Conservation (phyloP, 2,888 invertebrate genomes). For the Lochmaea crataegi region DNA sequence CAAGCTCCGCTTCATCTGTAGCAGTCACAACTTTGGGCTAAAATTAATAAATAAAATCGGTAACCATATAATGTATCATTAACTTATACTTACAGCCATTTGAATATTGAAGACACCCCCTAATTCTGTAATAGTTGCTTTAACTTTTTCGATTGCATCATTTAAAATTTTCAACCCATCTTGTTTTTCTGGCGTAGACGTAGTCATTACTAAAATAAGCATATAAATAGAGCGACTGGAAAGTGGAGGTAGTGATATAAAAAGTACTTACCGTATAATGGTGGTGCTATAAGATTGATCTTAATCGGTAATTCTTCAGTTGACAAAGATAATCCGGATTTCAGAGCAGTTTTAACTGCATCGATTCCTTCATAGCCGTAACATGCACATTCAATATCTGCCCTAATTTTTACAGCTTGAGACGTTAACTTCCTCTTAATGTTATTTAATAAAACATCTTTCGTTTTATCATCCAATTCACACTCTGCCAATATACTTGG, state of each 20-base stretch:
- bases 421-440: conserved; percentile 96
- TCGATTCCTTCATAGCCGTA: conserved; percentile 99
- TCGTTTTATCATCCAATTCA: conserved; percentile 91
- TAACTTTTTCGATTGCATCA: conserved; percentile 89
- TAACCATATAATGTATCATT: too few relatives aligned
- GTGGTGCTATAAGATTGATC: conserved; percentile 98
- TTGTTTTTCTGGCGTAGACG: conserved; percentile 95
- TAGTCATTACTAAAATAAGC: conserved; percentile 86
- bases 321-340: conserved; percentile 89
- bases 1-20: conserved; percentile 95
- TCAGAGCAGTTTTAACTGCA: conserved; percentile 94
- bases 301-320: conserved; percentile 96
- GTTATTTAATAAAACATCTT: conserved; percentile 91
- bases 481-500: conserved; percentile 96
- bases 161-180: conserved; percentile 92
- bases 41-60: conserved; percentile 30
- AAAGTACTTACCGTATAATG: conserved; percentile 75
- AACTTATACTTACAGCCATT: conserved; percentile 79
- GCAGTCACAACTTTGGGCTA: conserved; percentile 97
- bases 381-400: conserved; percentile 93
- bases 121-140: conserved; percentile 80
- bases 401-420: conserved; percentile 95
- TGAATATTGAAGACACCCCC: conserved; percentile 95
- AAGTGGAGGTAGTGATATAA: too few relatives aligned
- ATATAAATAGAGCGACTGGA: too few relatives aligned